phyloP scores from a whole-genome alignment of 1,140 invertebrate species.

The Aplysia californica region DNA sequence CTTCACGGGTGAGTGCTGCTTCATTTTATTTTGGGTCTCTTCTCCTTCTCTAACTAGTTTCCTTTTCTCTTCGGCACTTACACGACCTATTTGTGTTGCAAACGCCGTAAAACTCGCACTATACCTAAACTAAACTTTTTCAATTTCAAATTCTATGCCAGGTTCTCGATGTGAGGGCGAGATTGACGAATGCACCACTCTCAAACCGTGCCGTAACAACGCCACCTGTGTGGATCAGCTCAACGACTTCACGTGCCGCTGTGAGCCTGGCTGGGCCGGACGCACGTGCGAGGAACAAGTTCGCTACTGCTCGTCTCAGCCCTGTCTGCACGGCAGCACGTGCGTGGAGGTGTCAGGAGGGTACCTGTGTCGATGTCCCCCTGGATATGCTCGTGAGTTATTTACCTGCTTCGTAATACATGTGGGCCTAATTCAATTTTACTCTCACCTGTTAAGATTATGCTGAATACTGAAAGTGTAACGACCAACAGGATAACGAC shows the following conservation, averaged over 20 bases:
- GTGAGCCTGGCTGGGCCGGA: constrained; percentile 82
- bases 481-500: too few relatives aligned
- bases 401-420: constrained; percentile 82
- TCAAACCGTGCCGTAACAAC: constrained; percentile 85
- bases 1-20: too few relatives aligned
- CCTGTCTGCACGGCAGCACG: constrained; percentile 42
- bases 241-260: constrained; percentile 85
- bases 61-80: too few relatives aligned
- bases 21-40: too few relatives aligned
- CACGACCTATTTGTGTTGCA: too few relatives aligned
- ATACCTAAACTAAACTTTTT: too few relatives aligned
- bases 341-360: constrained; percentile 76
- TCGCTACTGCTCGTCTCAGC: constrained; percentile 67
- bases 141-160: too few relatives aligned
- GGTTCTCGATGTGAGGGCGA: constrained; percentile 34
- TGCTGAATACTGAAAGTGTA: too few relatives aligned
- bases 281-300: constrained; percentile 17
- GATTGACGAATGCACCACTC: constrained; percentile 34
- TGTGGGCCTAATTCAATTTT: too few relatives aligned
- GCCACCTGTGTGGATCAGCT: constrained; percentile 86
- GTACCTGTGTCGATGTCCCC: constrained; percentile 86
- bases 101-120: too few relatives aligned
- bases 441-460: too few relatives aligned
- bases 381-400: constrained; percentile 89
- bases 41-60: too few relatives aligned